Percentiles rank a stretch among this genome's conserved stretches.
These are phyloP conservation scores for Aethina tumida DNA, from an alignment of 1,140 invertebrate genomes.

Conservation along the genomic window DNA sequence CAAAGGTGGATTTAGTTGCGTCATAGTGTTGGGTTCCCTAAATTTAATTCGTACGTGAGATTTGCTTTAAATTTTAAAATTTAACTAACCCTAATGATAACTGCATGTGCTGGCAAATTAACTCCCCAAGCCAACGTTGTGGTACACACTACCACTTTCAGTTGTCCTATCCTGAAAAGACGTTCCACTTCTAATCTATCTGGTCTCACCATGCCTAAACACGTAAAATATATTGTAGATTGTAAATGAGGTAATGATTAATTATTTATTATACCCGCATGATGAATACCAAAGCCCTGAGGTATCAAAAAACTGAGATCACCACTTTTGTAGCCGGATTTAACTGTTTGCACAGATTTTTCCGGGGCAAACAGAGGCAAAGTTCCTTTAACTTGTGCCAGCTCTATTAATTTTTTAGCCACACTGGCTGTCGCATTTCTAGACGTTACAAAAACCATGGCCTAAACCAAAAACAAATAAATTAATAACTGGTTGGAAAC, in stretches of 20 bases:
- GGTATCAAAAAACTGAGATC: slow-evolving; percentile 73
- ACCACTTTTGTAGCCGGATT: slow-evolving; percentile 22
- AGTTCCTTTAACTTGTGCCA: slow-evolving; percentile 53
- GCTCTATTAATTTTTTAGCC: slow-evolving; percentile 41
- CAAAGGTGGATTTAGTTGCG: slow-evolving; percentile 85
- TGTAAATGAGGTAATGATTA: background rate
- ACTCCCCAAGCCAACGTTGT: slow-evolving; percentile 99
- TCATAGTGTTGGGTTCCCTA: slow-evolving; percentile 98
- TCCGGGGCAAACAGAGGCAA: slow-evolving; percentile 59
- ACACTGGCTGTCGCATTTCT: slow-evolving; percentile 89
- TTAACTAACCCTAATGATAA: slow-evolving; percentile 76
- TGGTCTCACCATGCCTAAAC: slow-evolving; percentile 64
- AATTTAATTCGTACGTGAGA: background rate
- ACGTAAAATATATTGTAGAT: slow-evolving; percentile 7
- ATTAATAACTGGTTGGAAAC: slow-evolving; percentile 4
- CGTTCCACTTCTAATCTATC: slow-evolving; percentile 76
- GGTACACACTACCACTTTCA: slow-evolving; percentile 93
- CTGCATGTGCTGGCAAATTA: slow-evolving; percentile 95
- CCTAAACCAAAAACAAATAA: slow-evolving; percentile 31
- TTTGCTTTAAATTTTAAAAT: background rate
- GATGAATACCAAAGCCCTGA: slow-evolving; percentile 88
- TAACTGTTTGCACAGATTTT: slow-evolving; percentile 42
- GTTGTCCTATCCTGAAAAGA: slow-evolving; percentile 76
- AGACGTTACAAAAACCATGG: slow-evolving; percentile 99
- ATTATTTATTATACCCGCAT: slow-evolving; percentile 61